These are phyloP conservation scores for Naso thynnoides DNA, from an alignment of 2,797 vertebrate genomes.

Conservation along the genomic window DNA sequence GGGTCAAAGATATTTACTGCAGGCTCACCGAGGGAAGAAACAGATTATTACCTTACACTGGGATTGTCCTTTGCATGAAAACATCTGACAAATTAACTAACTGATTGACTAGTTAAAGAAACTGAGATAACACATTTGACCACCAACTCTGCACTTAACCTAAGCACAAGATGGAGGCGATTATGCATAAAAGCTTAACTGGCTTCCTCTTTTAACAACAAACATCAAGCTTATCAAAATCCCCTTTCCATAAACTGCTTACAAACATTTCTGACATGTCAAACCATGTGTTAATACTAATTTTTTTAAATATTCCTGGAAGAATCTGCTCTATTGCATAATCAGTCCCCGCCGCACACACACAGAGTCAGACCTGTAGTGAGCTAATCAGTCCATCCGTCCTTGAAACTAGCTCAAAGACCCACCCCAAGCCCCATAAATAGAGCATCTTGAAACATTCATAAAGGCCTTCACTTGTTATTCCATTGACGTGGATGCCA, in stretches of 20 bases:
- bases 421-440: constrained; percentile 73
- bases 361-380: constrained; percentile 44
- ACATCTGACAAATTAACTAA: too few species aligned
- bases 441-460: constrained; percentile 83
- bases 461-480: constrained; percentile 79
- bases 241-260: constrained; percentile 67
- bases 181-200: constrained; percentile 33
- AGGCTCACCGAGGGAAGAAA: background rate
- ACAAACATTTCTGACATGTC: constrained; percentile 66
- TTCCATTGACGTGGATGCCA: constrained; percentile 78
- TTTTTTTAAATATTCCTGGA: constrained; percentile 42
- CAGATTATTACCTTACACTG: too few species aligned
- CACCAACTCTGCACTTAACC: constrained; percentile 17
- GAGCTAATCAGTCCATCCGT: constrained; percentile 60
- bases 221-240: constrained; percentile 63
- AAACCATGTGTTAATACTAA: constrained; percentile 54
- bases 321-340: constrained; percentile 58
- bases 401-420: constrained; percentile 59
- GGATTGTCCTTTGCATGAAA: too few species aligned
- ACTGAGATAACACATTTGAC: background rate
- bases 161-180: constrained; percentile 1
- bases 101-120: background rate
- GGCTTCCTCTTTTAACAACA: constrained; percentile 62
- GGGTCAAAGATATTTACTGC: constrained; percentile 17
- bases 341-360: constrained; percentile 31